phyloP scores from a whole-genome alignment of 2,888 invertebrate genomes.

The Nipponacmea schrenckii region DNA sequence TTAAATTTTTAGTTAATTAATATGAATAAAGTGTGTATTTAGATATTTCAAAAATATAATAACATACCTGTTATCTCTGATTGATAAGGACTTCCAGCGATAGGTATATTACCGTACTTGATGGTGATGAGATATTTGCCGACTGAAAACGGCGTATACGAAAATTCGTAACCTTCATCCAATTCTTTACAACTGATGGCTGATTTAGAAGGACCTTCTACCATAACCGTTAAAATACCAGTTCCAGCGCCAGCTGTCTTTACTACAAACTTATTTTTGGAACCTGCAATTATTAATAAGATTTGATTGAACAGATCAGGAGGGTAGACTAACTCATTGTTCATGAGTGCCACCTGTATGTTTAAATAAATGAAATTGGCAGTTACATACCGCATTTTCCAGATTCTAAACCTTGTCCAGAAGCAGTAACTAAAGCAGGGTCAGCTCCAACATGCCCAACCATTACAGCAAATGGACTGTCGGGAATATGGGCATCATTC shows the following conservation, averaged over 20 bases:
- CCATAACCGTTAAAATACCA: conserved; percentile 89
- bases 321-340: too few relatives aligned
- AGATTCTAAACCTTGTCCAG: conserved; percentile 61
- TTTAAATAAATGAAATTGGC: too few relatives aligned
- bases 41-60: too few relatives aligned
- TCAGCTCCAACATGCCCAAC: conserved; percentile 86
- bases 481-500: conserved; percentile 96
- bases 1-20: too few relatives aligned
- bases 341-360: too few relatives aligned
- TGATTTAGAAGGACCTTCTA: conserved; percentile 96
- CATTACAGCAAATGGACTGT: conserved; percentile 92
- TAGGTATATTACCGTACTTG: conserved; percentile 92
- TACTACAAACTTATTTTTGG: conserved; percentile 92
- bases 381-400: conserved; percentile 51
- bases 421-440: conserved; percentile 74
- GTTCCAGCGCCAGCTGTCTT: conserved; percentile 95
- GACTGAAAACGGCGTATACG: conserved; percentile 92
- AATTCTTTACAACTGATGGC: conserved; percentile 93
- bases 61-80: conserved; percentile 71
- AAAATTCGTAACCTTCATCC: conserved; percentile 96
- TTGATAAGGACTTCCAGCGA: conserved; percentile 95
- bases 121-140: conserved; percentile 96
- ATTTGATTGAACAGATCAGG: too few relatives aligned
- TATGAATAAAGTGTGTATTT: too few relatives aligned
- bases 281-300: conserved; percentile 70